phyloP scores from a whole-genome alignment of 1,140 invertebrate species.

The Solenopsis invicta region DNA sequence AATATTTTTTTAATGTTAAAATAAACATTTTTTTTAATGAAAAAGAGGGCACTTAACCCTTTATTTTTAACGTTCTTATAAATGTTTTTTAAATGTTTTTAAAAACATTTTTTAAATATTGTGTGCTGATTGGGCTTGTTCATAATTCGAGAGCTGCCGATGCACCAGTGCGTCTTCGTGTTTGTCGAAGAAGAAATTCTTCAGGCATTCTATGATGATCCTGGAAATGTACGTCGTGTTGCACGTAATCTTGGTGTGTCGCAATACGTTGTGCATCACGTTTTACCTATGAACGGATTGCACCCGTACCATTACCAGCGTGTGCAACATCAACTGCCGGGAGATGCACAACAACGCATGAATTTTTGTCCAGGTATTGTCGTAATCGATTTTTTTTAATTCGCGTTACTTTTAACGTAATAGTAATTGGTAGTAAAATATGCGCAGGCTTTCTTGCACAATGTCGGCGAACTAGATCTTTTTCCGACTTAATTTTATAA shows the following conservation, averaged over 20 bases:
- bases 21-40: no score
- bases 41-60: no score
- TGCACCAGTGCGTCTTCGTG: no score
- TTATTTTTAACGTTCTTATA: no score
- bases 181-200: no score
- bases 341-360: background rate
- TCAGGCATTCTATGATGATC: background rate
- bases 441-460: background rate
- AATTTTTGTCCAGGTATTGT: slow-evolving; percentile 11
- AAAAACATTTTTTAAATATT: no score
- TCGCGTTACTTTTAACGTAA: background rate
- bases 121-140: no score
- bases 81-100: no score
- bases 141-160: no score
- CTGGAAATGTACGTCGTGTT: background rate
- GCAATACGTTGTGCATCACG: background rate
- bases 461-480: background rate
- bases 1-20: no score
- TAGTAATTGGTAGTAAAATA: background rate
- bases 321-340: background rate
- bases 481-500: background rate
- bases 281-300: background rate
- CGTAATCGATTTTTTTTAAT: background rate
- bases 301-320: background rate
- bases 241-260: background rate